phyloP scores from a whole-genome alignment of 2,113 vertebrate species.

The Salvator merianae region DNA sequence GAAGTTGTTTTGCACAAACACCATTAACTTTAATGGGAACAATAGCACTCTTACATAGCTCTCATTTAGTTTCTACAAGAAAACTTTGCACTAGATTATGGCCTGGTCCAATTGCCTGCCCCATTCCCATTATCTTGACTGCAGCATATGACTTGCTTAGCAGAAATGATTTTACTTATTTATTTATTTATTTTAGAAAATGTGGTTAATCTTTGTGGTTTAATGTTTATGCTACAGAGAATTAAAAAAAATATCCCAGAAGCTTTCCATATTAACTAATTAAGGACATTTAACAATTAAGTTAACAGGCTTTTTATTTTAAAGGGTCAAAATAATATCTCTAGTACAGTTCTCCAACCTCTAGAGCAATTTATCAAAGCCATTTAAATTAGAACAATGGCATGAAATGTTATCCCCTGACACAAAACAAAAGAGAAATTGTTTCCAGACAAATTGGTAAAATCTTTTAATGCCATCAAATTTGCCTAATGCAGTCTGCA shows the following conservation, averaged over 20 bases:
- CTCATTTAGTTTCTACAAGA: neutral
- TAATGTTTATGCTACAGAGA: conserved; percentile 43
- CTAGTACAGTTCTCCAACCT: conserved; percentile 76
- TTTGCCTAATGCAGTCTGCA: conserved; percentile 88
- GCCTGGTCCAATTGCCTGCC: neutral
- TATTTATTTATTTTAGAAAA: conserved; percentile 49
- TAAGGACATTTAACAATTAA: conserved; percentile 82
- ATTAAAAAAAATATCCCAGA: conserved; percentile 38
- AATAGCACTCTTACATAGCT: neutral
- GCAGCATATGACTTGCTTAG: conserved; percentile 34
- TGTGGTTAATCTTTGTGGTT: conserved; percentile 62
- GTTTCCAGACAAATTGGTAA: conserved; percentile 86
- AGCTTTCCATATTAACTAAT: conserved; percentile 73
- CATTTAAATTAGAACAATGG: conserved; percentile 82
- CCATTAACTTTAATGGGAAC: neutral
- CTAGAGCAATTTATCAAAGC: conserved; percentile 81
- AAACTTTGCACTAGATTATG: neutral
- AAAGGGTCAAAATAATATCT: conserved; percentile 78
- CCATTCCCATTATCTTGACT: neutral
- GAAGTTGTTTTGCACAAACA: neutral
- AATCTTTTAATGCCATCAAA: conserved; percentile 87
- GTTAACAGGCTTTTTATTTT: conserved; percentile 81
- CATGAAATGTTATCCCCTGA: conserved; percentile 81
- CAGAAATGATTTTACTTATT: conserved; percentile 28
- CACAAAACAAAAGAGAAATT: conserved; percentile 83